phyloP scores from a whole-genome alignment of 2,888 invertebrate species.

The Watsonalla cultraria region DNA sequence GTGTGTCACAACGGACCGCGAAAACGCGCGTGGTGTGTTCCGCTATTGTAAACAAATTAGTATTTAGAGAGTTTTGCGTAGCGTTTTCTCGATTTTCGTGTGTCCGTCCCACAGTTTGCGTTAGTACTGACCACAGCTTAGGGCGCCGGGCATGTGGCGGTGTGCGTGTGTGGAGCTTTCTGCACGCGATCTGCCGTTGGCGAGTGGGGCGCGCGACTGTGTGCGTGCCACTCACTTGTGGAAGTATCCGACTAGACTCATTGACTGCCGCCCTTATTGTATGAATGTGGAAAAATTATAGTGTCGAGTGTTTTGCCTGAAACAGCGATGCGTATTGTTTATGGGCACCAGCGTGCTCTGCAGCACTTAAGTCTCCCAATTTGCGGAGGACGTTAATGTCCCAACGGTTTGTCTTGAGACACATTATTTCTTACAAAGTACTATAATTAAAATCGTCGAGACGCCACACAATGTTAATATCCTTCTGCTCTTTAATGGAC shows the following conservation, averaged over 20 bases:
- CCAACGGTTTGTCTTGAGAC: constrained; percentile 55
- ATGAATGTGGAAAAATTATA: constrained; percentile 79
- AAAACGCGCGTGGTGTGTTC: constrained; percentile 25
- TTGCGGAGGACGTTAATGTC: constrained; percentile 65
- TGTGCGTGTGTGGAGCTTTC: constrained; percentile 76
- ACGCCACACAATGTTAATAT: constrained; percentile 34
- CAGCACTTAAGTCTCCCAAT: constrained; percentile 72
- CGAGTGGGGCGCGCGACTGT: constrained; percentile 66
- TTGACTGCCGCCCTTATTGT: constrained; percentile 78
- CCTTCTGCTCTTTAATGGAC: constrained; percentile 18
- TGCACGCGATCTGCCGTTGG: constrained; percentile 74
- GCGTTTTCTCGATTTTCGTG: constrained; percentile 77
- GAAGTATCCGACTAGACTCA: constrained; percentile 76
- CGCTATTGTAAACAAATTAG: constrained; percentile 33
- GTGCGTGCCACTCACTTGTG: constrained; percentile 68
- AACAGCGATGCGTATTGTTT: constrained; percentile 72
- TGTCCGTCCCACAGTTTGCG: constrained; percentile 78
- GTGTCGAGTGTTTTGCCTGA: constrained; percentile 73
- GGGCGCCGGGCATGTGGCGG: constrained; percentile 70
- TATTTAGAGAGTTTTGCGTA: constrained; percentile 61
- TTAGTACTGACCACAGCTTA: constrained; percentile 78
- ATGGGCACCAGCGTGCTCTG: constrained; percentile 49
- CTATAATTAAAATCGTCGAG: constrained; percentile 60
- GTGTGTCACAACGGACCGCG: constrained; percentile 29
- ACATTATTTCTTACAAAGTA: constrained; percentile 65